phyloP scores from a whole-genome alignment of 2,888 invertebrate species.

The Euzophera pinguis region DNA sequence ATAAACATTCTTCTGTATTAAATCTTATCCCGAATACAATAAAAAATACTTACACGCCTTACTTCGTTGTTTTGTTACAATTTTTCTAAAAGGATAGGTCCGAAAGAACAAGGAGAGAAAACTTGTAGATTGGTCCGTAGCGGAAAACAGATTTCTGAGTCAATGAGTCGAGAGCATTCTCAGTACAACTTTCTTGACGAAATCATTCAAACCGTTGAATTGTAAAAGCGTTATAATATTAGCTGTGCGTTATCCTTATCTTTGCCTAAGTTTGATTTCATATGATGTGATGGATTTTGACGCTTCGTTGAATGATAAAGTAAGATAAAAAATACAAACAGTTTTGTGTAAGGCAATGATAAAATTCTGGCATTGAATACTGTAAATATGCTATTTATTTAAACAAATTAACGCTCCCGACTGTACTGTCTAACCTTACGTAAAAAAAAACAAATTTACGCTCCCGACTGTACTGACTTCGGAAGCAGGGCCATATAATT shows the following conservation, averaged over 20 bases:
- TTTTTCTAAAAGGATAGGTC: not conserved
- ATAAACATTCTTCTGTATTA: too few species aligned
- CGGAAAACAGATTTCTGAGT: constrained; percentile 65
- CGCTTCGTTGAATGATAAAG: constrained; percentile 15
- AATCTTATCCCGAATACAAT: too few species aligned
- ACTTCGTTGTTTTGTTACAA: too few species aligned
- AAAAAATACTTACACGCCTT: too few species aligned
- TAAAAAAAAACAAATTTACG: too few species aligned
- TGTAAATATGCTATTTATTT: too few species aligned
- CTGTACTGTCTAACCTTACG: too few species aligned
- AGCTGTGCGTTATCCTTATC: constrained; percentile 41
- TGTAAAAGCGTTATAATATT: constrained; percentile 57
- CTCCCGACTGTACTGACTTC: too few species aligned
- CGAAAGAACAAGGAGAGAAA: not conserved
- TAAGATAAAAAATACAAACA: not conserved
- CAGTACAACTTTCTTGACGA: constrained; percentile 51
- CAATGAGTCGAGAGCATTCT: constrained; percentile 61
- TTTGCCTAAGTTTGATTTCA: constrained; percentile 29
- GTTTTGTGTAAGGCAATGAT: too few species aligned
- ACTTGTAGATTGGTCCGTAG: constrained; percentile 35
- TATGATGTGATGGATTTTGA: constrained; percentile 13
- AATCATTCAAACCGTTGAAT: constrained; percentile 50
- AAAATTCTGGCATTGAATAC: too few species aligned
- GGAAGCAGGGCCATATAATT: too few species aligned
- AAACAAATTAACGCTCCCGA: too few species aligned